Conservation (phyloP, 2,888 invertebrate species). For the Ormyrus nitidulus region DNA sequence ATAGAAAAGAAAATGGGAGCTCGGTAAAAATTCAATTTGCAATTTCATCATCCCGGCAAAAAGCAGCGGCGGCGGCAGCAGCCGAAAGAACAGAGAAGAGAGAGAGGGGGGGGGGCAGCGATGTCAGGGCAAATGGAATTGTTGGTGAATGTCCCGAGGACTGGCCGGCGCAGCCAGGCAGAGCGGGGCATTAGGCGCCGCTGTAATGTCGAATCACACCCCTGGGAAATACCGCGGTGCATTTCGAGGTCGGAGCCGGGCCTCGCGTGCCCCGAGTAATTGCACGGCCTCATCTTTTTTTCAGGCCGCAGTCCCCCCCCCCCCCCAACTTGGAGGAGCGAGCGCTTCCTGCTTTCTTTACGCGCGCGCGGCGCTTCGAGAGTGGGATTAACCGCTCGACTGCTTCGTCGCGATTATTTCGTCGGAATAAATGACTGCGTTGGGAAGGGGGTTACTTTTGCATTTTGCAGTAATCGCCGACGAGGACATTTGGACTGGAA, state of each 20-base stretch:
- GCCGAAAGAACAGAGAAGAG: no score
- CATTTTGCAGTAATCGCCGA: no score
- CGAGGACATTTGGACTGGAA: no score
- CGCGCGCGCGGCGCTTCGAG: no score
- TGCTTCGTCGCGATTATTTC: no score
- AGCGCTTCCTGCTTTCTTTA: neutral
- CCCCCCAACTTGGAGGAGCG: no score
- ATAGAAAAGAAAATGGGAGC: neutral
- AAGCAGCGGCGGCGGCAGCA: no score
- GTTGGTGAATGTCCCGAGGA: slow-evolving; percentile 14
- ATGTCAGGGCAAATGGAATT: slow-evolving; percentile 23
- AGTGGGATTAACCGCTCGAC: no score
- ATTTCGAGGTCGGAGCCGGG: neutral
- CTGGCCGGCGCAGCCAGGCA: neutral
- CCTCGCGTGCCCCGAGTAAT: slow-evolving; percentile 12
- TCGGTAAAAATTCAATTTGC: slow-evolving; percentile 25
- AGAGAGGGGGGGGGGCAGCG: neutral
- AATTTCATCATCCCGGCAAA: slow-evolving; percentile 6
- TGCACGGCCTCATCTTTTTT: slow-evolving; percentile 47
- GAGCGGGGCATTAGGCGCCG: neutral
- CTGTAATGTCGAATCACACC: slow-evolving; percentile 43
- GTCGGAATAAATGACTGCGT: no score
- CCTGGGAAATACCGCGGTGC: slow-evolving; percentile 47
- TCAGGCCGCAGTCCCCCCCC: slow-evolving; percentile 7
- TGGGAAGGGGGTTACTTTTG: no score